Percentiles rank a stretch among this genome's conserved stretches.
phyloP scores from a whole-genome alignment of 2,113 vertebrate species.

The Corythornis madagascariensis region DNA sequence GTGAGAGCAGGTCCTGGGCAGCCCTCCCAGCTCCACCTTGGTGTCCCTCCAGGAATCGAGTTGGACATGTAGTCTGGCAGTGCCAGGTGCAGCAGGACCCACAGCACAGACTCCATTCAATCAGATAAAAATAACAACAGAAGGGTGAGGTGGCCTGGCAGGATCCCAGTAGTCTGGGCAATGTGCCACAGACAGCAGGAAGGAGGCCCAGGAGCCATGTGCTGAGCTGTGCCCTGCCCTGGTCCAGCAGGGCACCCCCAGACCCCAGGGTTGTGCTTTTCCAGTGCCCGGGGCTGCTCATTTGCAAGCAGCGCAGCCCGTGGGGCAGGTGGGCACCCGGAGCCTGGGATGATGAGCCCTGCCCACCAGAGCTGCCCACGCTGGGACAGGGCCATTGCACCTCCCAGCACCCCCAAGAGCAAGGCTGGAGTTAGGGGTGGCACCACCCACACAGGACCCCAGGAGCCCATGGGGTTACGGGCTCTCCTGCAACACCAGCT shows the following conservation, averaged over 20 bases:
- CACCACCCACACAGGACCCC: too few species aligned
- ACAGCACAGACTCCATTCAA: neutral
- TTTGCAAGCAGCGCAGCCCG: rapidly evolving
- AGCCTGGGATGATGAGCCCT: neutral
- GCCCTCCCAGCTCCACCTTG: neutral
- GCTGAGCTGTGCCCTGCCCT: rapidly evolving
- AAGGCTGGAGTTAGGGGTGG: rapidly evolving
- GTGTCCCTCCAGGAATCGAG: neutral
- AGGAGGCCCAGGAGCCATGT: rapidly evolving
- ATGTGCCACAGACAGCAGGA: rapidly evolving
- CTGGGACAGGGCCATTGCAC: neutral
- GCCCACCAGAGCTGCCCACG: neutral
- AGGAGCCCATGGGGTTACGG: neutral
- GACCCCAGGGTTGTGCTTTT: rapidly evolving
- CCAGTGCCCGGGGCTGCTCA: neutral
- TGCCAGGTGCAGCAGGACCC: neutral
- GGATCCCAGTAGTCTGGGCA: neutral
- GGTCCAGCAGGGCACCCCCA: neutral
- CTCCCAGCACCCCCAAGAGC: neutral
- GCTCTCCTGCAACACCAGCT: too few species aligned
- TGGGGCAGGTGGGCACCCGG: neutral
- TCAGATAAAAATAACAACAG: slow-evolving; percentile 14
- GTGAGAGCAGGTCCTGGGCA: neutral
- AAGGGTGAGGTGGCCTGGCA: neutral
- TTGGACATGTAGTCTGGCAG: neutral